Conservation (phyloP, 2,888 invertebrate genomes). For the Tinea pellionella region DNA sequence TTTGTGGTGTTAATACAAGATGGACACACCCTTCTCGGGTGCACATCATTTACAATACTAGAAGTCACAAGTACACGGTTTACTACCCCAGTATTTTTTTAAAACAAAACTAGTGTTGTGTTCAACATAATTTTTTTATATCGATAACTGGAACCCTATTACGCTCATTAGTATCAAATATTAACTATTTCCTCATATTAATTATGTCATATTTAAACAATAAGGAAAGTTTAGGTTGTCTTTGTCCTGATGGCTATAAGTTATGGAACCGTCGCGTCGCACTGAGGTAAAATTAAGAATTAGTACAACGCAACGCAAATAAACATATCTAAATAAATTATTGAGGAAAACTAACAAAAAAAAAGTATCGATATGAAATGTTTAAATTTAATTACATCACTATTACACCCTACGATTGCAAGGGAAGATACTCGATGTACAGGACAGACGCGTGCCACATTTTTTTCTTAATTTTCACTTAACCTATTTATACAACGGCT, state of each 20-base stretch:
- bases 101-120: constrained; percentile 8
- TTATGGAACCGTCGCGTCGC: too few species aligned
- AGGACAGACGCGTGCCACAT: constrained; percentile 61
- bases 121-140: neutral
- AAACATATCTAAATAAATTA: too few species aligned
- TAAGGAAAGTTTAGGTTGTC: too few species aligned
- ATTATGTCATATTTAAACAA: too few species aligned
- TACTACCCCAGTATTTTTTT: constrained; percentile 7
- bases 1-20: neutral
- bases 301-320: too few species aligned
- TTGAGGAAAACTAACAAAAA: neutral
- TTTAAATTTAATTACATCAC: constrained; percentile 23
- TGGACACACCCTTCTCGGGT: constrained; percentile 1
- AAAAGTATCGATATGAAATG: constrained; percentile 16
- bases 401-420: constrained; percentile 46
- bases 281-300: too few species aligned
- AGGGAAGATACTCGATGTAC: constrained; percentile 47
- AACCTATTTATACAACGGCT: constrained; percentile 36
- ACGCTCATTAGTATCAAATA: too few species aligned
- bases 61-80: neutral
- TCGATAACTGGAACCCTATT: neutral
- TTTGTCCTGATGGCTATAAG: too few species aligned
- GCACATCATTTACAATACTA: neutral
- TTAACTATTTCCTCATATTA: too few species aligned
- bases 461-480: constrained; percentile 59